Base-by-base conservation (phyloP, 2,888 invertebrate species). In the Synanthedon formicaeformis region DNA sequence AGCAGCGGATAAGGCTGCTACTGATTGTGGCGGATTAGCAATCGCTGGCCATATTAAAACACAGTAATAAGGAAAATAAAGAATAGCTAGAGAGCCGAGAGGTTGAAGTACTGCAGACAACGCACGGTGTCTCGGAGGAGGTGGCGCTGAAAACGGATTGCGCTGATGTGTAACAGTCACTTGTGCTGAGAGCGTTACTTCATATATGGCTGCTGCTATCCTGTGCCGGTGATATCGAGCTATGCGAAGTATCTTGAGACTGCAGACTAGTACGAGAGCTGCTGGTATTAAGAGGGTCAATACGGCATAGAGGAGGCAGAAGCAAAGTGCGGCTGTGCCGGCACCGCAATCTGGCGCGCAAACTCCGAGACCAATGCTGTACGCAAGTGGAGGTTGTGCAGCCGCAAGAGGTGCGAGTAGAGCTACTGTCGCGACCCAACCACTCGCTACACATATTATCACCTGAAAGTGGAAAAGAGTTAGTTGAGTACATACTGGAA, bases 161-260 rank as follows among this genome's bases (percentile, higher is more conserved):
- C 93, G 86, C 72, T 94, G 94, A 68, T 94, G 94, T 0, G 94
- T 94, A 63, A 94, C 93, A 51, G 94, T 93, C 59, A 94, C 94
- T 81, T 95, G 94, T 1, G 94, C 94, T 8, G 94, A 93, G 52
- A 95, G 75, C 0, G 94, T 94, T 48, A 94, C 94, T 85, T 95
- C 94, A 79, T 93, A 94, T 60, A 95, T 94, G 23, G 95, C 94
- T 50, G 94, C 93, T 34, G 94, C 94, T 61, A 95, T 95, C 55
- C 94, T 89, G 71, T 95, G 94, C 5, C 94, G 89, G 68, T 95
- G 95, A 73, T 94, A 93, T 1, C 91, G 82, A 8, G 91, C 91
- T 54, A 91, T 91, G 67, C 91, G 90, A 51, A 91, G 80, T 52
- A 91, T 90, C 85, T 93, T 93, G 49, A 93, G 79, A 67, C 93